Evolutionary conservation across 2,888 invertebrate species (phyloP), one percentile per base, ranked within the genome.

Genomic region (Eutolmus rufibarbis): DNA sequence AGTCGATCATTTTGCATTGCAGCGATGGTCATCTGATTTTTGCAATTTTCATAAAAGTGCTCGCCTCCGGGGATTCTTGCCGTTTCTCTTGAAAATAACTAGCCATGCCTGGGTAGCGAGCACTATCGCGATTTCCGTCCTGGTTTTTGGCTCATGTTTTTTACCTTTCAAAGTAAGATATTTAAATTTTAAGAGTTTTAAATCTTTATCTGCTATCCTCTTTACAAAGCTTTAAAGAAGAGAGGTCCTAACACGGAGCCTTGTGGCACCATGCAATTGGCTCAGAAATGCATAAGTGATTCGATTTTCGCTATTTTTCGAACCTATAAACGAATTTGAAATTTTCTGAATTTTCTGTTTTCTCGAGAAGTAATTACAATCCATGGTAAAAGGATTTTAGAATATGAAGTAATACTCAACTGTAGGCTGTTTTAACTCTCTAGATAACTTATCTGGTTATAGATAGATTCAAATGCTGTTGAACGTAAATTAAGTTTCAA

Each of bases 1-100:
- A 82, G 82, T 82, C 66, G 37, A 66, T 57, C 37, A 56, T 81
- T 56, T n/a, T 56, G 19, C 43, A 31, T 5, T 79, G 79, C 79
- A 79, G 56, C 51, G 31, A 79, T 79, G 79, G 79, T 56, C 79
- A 79, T 79, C 79, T 51, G 28, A 46, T 79, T 79, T 79, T 51
- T 79, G 79, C 79, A 79, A 51, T 79, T 51, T 78, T 19, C 66
- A 66, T 28, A 23, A 66, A 66, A 66, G 66, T 28, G 12, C 66
- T 19, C 66, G 12, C 8, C 28, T 28, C 66, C 28, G 28, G 66
- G 7, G 66, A 66, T 66, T 66, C 66, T 23, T 28, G 66, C 12
- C 12, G 19, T 23, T 66, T 66, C 66, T 23, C 28, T 23, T 66
- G 66, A 28, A 66, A 66, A 9, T 9, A 19, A 12, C 66, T 19